Base-by-base conservation (phyloP, 2,888 invertebrate species). In the Meliscaeva auricollis region DNA sequence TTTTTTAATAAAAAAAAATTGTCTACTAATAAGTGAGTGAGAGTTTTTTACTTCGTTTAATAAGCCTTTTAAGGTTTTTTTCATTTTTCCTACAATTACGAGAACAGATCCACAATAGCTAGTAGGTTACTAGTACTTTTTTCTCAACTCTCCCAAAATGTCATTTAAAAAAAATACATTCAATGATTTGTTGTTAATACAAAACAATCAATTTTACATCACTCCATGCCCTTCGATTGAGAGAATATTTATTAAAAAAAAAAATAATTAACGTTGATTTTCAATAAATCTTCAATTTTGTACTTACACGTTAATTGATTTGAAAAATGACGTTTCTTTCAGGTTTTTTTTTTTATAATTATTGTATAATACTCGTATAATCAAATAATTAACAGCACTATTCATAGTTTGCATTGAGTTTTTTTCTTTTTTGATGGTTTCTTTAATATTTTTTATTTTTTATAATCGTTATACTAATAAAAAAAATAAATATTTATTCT, bases 261-360 rank as follows among this genome's bases (percentile, higher is more conserved):
- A 60, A 17, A 50, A 60, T 26, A 38, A 38, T 58, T 58, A 38
- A 20, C 35, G 20, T 38, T 20, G 22, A 48, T 58, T 74, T 41
- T 48, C 56, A 77, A 77, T 73, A 77, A 68, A 68, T 77, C 58
- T 76, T 75, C 58, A 66, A 68, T 75, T 68, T 77, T 77, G 22
- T 81, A 85, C 85, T 85, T 81, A 85, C 85, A 64, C 72, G 81
- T 62, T 81, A 77, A 85, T 77, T 77, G 73, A 64, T 58, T 77
- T 76, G 9, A 56, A 85, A 35, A 44, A 60, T 56, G 52, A 84
- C 60, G 80, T 60, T 72, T 72, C 35, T 30, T 72, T 68, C 60
- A 80, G 72, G 60, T 80, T 72, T 85, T 69, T 35, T 26, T 52
- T 35, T 26, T 22, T 48, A 56, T 64, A 81, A 50, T 64, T 13